Evolutionary conservation across 2,888 invertebrate genomes (phyloP).

Genomic region (Spialia ferax): DNA sequence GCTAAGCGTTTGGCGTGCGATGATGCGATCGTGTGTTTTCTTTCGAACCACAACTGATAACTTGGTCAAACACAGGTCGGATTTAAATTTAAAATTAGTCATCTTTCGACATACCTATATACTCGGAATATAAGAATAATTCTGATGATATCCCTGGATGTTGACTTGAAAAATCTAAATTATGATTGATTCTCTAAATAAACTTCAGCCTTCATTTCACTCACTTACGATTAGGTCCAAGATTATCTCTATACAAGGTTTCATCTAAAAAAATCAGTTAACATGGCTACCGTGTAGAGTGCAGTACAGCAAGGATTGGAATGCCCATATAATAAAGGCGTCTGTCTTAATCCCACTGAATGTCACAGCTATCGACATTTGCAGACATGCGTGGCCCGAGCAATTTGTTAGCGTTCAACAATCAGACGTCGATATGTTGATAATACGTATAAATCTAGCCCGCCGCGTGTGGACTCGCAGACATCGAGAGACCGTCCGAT

Average conservation of each 20-base stretch:
- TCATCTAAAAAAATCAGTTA: too few species aligned
- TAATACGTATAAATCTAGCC: conserved; percentile 14
- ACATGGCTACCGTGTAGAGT: too few species aligned
- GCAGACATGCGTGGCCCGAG: not conserved
- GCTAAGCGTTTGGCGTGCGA: conserved; percentile 60
- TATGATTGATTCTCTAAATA: too few species aligned
- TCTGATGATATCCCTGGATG: too few species aligned
- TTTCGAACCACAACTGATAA: conserved; percentile 60
- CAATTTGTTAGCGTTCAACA: conserved; percentile 27
- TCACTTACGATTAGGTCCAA: too few species aligned
- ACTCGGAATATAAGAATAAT: too few species aligned
- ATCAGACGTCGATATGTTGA: conserved; percentile 30
- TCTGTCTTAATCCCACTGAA: conserved; percentile 7
- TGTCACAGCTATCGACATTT: conserved; percentile 25
- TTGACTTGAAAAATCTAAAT: too few species aligned
- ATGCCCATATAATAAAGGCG: not conserved
- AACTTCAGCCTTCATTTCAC: too few species aligned
- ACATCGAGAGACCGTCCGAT: conserved; percentile 30
- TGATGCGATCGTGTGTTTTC: conserved; percentile 59
- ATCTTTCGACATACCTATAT: too few species aligned
- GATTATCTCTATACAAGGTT: too few species aligned
- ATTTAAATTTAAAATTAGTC: conserved; percentile 55
- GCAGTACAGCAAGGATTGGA: too few species aligned
- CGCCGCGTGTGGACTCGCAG: conserved; percentile 27
- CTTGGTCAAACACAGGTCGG: conserved; percentile 51